Conservation (phyloP, 1,140 invertebrate genomes). For the Brachionus calyciflorus region DNA sequence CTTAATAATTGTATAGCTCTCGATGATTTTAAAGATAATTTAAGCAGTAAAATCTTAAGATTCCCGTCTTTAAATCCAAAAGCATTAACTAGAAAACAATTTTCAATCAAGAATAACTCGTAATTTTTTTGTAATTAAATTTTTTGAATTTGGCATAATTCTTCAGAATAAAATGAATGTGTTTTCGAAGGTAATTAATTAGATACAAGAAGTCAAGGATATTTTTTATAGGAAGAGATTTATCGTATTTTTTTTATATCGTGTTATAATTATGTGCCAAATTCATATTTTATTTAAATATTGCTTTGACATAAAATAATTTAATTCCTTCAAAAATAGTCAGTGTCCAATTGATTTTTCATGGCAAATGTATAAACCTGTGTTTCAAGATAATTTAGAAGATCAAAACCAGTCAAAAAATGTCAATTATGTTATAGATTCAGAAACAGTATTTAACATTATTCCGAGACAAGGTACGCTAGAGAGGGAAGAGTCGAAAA, state of each 20-base stretch:
- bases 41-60: conserved; percentile 11
- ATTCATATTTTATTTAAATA: no score
- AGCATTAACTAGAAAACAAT: background rate
- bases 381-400: background rate
- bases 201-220: no score
- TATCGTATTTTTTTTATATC: no score
- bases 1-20: no score
- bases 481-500: conserved; percentile 38
- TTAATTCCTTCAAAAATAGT: no score
- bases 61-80: conserved; percentile 22
- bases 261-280: no score
- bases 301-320: no score
- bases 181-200: no score
- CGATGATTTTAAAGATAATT: conserved; percentile 32
- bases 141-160: no score
- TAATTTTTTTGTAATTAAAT: conserved; percentile 9
- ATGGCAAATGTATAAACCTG: conserved; percentile 29
- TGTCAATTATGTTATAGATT: background rate
- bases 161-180: no score
- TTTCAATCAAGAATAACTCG: conserved; percentile 32
- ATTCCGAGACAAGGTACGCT: conserved; percentile 29
- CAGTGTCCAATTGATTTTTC: conserved; percentile 43
- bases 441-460: background rate
- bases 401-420: background rate
- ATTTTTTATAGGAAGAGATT: no score